Base-by-base conservation (phyloP, 2,797 vertebrate genomes). In the Peromyscus melanophrys region DNA sequence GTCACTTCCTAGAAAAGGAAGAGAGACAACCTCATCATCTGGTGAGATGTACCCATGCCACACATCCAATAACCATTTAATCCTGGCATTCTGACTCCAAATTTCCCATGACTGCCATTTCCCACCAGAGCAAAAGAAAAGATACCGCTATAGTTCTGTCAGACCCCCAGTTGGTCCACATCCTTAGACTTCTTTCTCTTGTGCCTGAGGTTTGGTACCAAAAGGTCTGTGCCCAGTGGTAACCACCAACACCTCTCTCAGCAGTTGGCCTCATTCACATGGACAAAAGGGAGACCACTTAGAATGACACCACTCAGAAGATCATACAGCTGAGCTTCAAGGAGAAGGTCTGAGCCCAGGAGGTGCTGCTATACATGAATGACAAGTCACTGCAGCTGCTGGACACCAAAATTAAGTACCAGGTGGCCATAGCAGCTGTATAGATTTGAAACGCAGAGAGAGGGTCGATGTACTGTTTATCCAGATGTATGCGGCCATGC, bases 161-260 rank as follows among this genome's bases (percentile, higher is more conserved):
- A 25, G 3, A 52, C 1, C n/a, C 2, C 0, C 23, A 55, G 9
- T 11, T 21, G 16, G 14, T 57, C 29, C 49, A 57, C 5, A 0
- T 31, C 1, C 10, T 16, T 8, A 21, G 14, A 6, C 4, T 27
- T 2, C 49, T 19, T 57, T n/a, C 65, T 37, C 34, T 57, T 40
- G 67, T 6, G 9, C 9, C 67, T 73, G 16, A 13, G 2, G 52
- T 73, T 71, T 73, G 9, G 1, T 31, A 21, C 16, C 25, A 55
- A n/a, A 27, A 29, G 49, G 4, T 14, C 25, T 37, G 23, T 19
- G 23, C 23, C 4, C 8, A 29, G 4, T 19, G 12, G 25, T 87
- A 65, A 55, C 49, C n/a, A 40, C 13, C 29, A 27, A 57, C 4
- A 21, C 25, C 19, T 73, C 14, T 37, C 16, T 40, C 16, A 73